phyloP scores from a whole-genome alignment of 2,888 invertebrate genomes.

The Ectropis crepuscularia region DNA sequence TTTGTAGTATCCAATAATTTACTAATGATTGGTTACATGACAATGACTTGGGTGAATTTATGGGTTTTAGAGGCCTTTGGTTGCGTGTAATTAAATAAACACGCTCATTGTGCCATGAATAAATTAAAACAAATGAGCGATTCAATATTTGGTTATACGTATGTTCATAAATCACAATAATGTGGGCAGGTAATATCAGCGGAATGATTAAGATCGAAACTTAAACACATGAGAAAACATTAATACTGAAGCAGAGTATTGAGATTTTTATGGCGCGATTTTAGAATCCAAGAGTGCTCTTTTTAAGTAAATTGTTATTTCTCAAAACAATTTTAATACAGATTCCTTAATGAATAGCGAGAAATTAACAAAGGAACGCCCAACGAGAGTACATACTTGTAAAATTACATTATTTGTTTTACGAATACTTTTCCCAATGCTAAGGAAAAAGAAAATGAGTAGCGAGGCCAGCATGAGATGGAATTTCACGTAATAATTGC shows the following conservation, averaged over 20 bases:
- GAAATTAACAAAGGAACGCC: constrained; percentile 15
- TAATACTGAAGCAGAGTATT: not conserved
- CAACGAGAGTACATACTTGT: constrained; percentile 11
- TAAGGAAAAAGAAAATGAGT: constrained; percentile 43
- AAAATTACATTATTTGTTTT: constrained; percentile 32
- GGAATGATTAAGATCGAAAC: constrained; percentile 4
- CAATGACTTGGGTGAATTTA: constrained; percentile 50
- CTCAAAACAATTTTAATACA: constrained; percentile 9
- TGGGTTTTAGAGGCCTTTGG: constrained; percentile 36
- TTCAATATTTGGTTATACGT: constrained; percentile 16
- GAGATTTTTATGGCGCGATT: not conserved
- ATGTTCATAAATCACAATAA: constrained; percentile 10
- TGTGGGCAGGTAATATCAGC: not conserved
- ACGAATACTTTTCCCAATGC: constrained; percentile 28
- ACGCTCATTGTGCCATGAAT: constrained; percentile 20
- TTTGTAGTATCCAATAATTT: constrained; percentile 55
- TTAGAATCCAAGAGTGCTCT: not conserved
- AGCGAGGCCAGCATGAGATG: constrained; percentile 57
- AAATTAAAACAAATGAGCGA: constrained; percentile 11
- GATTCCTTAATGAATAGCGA: constrained; percentile 13
- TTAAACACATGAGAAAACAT: not conserved
- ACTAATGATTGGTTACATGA: constrained; percentile 57
- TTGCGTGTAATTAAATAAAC: constrained; percentile 33
- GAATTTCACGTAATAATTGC: constrained; percentile 76
- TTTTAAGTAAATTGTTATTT: not conserved